These are phyloP conservation scores for Aptenodytes patagonicus DNA, from an alignment of 2,113 vertebrate species.

Conservation along the genomic window DNA sequence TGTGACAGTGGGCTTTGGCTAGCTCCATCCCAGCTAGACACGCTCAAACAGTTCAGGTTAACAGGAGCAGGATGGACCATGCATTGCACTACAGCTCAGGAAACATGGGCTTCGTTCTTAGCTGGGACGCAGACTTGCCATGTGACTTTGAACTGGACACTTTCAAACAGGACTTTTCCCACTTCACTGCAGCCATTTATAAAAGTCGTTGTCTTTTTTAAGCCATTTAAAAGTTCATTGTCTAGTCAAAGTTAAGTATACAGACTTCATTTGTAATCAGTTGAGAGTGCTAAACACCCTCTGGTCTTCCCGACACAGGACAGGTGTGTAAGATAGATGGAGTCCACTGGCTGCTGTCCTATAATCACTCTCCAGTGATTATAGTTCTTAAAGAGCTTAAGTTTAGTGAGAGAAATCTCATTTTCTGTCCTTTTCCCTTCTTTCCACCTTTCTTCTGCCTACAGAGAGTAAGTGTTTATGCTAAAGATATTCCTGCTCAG, in stretches of 20 bases:
- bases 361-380: neutral
- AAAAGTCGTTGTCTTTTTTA: neutral
- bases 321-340: neutral
- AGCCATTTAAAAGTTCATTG: neutral
- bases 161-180: neutral
- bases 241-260: neutral
- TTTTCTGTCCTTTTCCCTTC: neutral
- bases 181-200: neutral
- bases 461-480: neutral
- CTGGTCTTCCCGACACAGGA: neutral
- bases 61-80: neutral
- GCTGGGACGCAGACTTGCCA: rapidly evolving
- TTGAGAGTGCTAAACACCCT: neutral
- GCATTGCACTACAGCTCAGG: neutral
- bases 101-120: neutral
- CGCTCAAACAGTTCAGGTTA: neutral
- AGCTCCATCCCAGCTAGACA: neutral
- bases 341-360: neutral
- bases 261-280: neutral
- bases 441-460: neutral
- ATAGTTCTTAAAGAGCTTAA: neutral
- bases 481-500: neutral
- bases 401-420: neutral
- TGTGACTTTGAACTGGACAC: neutral
- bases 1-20: neutral